Evolutionary conservation across 2,113 vertebrate species (phyloP).

Genomic region (Paramisgurnus dabryanus): DNA sequence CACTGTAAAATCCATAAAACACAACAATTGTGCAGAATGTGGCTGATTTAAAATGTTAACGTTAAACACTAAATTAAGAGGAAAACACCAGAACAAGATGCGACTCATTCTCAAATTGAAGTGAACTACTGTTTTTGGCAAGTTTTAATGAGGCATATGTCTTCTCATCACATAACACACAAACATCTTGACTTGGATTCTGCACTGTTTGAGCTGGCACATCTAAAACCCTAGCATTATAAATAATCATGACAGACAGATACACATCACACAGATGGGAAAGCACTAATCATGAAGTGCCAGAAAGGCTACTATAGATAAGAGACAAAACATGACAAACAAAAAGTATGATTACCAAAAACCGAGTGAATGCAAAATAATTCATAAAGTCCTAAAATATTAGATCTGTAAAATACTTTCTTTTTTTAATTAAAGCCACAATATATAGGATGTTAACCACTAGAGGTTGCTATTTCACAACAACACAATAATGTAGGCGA

Average conservation of each 20-base stretch:
- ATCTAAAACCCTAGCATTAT: constrained; percentile 48
- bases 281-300: constrained; percentile 56
- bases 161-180: constrained; percentile 56
- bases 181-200: constrained; percentile 49
- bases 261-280: constrained; percentile 53
- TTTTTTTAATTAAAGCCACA: too few relatives aligned
- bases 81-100: background rate
- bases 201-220: constrained; percentile 56
- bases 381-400: too few relatives aligned
- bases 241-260: constrained; percentile 58
- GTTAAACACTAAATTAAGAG: constrained; percentile 4
- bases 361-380: too few relatives aligned
- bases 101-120: constrained; percentile 49
- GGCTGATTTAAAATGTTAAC: constrained; percentile 2
- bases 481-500: too few relatives aligned
- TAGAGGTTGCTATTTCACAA: too few relatives aligned
- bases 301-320: constrained; percentile 16
- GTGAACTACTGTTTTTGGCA: constrained; percentile 62
- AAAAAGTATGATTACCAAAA: background rate
- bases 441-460: too few relatives aligned
- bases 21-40: constrained; percentile 12
- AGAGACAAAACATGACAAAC: constrained; percentile 20
- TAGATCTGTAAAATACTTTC: background rate
- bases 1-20: background rate
- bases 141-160: constrained; percentile 78